phyloP scores from a whole-genome alignment of 2,113 vertebrate genomes.

The Ptyas mucosa region DNA sequence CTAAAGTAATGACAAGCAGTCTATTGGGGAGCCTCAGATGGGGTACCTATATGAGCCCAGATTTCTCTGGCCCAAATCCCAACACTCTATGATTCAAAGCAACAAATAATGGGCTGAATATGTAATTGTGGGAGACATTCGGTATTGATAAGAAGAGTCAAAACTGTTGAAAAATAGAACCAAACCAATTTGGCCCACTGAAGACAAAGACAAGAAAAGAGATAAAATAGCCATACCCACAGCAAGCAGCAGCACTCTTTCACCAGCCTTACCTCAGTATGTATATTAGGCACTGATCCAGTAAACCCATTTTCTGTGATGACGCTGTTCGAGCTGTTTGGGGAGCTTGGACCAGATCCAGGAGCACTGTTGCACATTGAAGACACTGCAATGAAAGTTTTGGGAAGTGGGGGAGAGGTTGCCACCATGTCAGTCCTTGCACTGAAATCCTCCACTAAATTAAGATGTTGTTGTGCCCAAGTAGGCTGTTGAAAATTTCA shows the following conservation, averaged over 20 bases:
- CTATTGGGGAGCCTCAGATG: neutral
- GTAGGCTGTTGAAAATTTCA: neutral
- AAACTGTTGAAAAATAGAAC: neutral
- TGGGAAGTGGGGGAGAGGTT: no score
- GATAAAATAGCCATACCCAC: neutral
- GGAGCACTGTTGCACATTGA: constrained; percentile 84
- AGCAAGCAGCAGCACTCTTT: neutral
- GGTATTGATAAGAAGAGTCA: neutral
- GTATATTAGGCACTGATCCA: constrained; percentile 84
- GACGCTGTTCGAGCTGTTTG: constrained; percentile 81
- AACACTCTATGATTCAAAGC: neutral
- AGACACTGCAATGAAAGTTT: constrained; percentile 65
- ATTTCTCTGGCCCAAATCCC: no score
- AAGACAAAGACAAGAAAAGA: no score
- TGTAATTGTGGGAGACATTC: neutral
- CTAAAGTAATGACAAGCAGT: neutral
- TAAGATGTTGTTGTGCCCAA: neutral
- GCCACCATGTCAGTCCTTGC: neutral
- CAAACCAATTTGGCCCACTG: neutral
- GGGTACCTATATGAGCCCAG: neutral
- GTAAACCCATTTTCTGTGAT: constrained; percentile 82
- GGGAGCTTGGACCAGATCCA: constrained; percentile 82
- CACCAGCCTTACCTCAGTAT: constrained; percentile 70
- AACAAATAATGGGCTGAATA: neutral
- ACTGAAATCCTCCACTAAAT: neutral